Conservation (phyloP, 1,140 invertebrate species). For the Sitodiplosis mosellana region DNA sequence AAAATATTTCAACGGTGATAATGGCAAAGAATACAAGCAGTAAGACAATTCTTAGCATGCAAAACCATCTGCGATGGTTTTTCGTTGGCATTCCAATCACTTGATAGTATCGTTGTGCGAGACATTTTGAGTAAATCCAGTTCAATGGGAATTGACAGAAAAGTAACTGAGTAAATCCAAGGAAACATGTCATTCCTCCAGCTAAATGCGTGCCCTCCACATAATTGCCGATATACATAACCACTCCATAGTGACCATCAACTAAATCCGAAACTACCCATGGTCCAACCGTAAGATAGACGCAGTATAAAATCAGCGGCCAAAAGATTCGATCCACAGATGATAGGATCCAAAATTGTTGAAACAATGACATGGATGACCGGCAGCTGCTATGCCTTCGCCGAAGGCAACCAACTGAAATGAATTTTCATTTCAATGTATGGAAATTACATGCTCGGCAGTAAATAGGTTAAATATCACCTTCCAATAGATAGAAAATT, state of each 20-base stretch:
- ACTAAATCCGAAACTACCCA: slow-evolving; percentile 75
- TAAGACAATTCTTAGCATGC: not conserved
- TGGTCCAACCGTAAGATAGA: slow-evolving; percentile 55
- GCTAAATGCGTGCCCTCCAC: slow-evolving; percentile 57
- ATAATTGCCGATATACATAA: slow-evolving; percentile 77
- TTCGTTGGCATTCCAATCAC: not conserved
- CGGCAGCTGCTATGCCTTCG: slow-evolving; percentile 32
- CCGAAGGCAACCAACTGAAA: slow-evolving; percentile 27
- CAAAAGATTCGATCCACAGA: slow-evolving; percentile 55
- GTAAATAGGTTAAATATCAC: too few species aligned
- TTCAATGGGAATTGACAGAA: slow-evolving; percentile 53
- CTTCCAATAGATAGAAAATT: too few species aligned
- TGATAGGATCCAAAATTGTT: slow-evolving; percentile 53
- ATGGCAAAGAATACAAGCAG: slow-evolving; percentile 28
- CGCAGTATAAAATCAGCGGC: slow-evolving; percentile 48
- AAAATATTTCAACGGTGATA: slow-evolving; percentile 45
- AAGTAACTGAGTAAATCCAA: slow-evolving; percentile 54
- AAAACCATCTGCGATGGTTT: slow-evolving; percentile 4
- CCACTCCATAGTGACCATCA: slow-evolving; percentile 54
- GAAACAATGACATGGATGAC: slow-evolving; percentile 32
- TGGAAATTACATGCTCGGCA: too few species aligned
- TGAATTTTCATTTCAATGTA: too few species aligned
- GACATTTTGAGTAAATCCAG: slow-evolving; percentile 40
- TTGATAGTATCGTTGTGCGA: slow-evolving; percentile 31
- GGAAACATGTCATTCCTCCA: slow-evolving; percentile 63